Percentiles rank a stretch among this genome's conserved stretches.
phyloP scores from a whole-genome alignment of 2,797 vertebrate genomes.

The Cossypha caffra region DNA sequence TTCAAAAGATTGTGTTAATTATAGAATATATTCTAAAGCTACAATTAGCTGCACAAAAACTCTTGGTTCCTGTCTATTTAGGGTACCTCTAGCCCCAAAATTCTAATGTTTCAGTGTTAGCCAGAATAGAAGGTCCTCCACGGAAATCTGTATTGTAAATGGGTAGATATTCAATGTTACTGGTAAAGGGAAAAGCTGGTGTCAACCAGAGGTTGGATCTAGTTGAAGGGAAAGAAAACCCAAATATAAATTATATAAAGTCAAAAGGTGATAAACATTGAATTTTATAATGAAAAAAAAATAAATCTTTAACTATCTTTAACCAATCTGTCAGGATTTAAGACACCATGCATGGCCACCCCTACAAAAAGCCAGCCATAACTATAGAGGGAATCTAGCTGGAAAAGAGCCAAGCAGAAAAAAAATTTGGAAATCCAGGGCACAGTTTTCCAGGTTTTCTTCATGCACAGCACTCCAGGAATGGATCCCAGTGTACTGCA shows the following conservation, averaged over 20 bases:
- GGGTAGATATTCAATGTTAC: too few relatives aligned
- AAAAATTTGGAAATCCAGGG: neutral
- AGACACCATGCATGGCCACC: rapidly evolving
- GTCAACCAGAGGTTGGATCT: neutral
- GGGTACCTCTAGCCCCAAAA: neutral
- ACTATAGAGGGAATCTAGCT: neutral
- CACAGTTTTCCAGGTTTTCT: neutral
- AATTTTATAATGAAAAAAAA: neutral
- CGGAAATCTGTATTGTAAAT: neutral
- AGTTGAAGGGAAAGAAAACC: neutral
- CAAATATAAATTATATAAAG: neutral
- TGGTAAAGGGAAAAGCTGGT: neutral
- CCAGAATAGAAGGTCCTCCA: neutral
- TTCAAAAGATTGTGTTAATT: neutral
- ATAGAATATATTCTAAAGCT: neutral
- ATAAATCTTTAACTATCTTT: neutral
- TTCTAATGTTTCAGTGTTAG: neutral
- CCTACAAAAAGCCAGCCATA: neutral
- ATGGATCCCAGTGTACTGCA: neutral
- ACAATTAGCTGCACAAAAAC: neutral
- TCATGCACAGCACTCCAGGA: neutral
- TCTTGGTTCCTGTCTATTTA: neutral
- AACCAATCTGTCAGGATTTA: neutral
- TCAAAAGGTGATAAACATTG: neutral
- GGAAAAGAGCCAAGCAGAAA: neutral